Evolutionary conservation across 2,888 invertebrate species (phyloP), one percentile per base, ranked within the genome.

Genomic region (Candidula unifasciata): DNA sequence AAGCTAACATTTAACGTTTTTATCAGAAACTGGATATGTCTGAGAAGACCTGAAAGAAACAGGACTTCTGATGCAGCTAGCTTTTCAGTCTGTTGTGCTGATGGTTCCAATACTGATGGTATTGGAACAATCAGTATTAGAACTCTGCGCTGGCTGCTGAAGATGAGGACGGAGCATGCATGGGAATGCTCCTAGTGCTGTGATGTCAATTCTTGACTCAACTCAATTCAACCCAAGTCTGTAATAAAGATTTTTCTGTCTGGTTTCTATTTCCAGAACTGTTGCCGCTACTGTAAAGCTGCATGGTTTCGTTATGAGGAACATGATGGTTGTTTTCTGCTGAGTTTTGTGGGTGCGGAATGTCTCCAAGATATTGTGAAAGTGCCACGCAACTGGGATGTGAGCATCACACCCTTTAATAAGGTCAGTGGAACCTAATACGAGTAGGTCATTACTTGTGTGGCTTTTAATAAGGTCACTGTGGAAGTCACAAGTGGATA

Each of bases 251-350:
- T 35, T 64, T 60, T 21, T 33, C 3, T 35, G 16, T 64, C 37
- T 64, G 60, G 44, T 44, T 44, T 44, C 44, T 44, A 10, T 13
- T 64, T 37, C 64, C 78, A 78, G 78, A 64, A 60, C 57, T 78
- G 78, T n/a, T 78, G 78, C 64, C 64, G 64, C 27, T 64, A 78
- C 64, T 78, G 78, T 54, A 78, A 78, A 33, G 78, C 64, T 37
- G 37, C 33, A 30, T 78, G 60, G 60, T 0, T 16, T n/a, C 27
- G n/a, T 13, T 6, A n/a, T 21, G 37, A 37, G 16, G 37, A 78
- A 24, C 78, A 78, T 78, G 64, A 64, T 2, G 78, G 78, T 10
- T 78, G 78, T 33, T 78, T 30, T n/a, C 35, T 78, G 2, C 64
- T 78, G 60, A 64, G 78, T 64, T 64, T 78, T 37, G 64, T 78